Evolutionary conservation across 2,113 vertebrate species (phyloP), one percentile per base, ranked within the genome.

Genomic region (Ranitomeya variabilis): DNA sequence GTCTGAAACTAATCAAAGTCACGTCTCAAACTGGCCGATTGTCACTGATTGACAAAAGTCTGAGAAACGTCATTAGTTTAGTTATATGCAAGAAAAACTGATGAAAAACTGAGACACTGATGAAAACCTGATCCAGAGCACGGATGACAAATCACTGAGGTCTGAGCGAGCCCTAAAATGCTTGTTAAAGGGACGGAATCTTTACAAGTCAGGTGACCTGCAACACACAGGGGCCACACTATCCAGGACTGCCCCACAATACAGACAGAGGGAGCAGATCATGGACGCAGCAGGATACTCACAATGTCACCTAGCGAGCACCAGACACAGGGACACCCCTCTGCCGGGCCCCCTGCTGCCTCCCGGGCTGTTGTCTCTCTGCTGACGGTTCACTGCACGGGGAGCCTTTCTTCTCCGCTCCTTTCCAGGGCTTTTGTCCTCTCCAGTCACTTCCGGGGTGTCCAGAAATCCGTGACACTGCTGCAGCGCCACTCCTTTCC

Each of bases 281-380:
- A 45, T 45, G 37, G 26, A 31, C 26, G 26, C 26, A 31, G 1
- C 45, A 14, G 81, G 18, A 71, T 84, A 84, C 76, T 87, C 52
- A 77, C 86, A 69, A 55, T 45, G 12, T 82, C 52, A 87, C 11
- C 66, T 81, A n/a, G 26, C 6, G 86, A n/a, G 64, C 64, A 73
- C 23, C 86, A 81, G 79, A 73, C 79, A 74, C 76, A 73, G 79
- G 86, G 86, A 16, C 78, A n/a, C 86, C 13, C 86, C 86, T 87
- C 85, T 77, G 85, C 60, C 60, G 76, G 85, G 85, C 85, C 60
- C 85, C 78, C 31, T 78, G 45, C n/a, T 3, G n/a, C n/a, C 60
- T 67, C 37, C n/a, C 73, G 16, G 74, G 76, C 19, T 55, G 4
- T 1, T 37, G 62, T 59, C 57, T n/a, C 12, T 86, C 16, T n/a